A percentile compares a stretch with the other conserved stretches of the same genome.
Conservation (phyloP, 1,140 invertebrate species). For the Drosophila equinoxialis region DNA sequence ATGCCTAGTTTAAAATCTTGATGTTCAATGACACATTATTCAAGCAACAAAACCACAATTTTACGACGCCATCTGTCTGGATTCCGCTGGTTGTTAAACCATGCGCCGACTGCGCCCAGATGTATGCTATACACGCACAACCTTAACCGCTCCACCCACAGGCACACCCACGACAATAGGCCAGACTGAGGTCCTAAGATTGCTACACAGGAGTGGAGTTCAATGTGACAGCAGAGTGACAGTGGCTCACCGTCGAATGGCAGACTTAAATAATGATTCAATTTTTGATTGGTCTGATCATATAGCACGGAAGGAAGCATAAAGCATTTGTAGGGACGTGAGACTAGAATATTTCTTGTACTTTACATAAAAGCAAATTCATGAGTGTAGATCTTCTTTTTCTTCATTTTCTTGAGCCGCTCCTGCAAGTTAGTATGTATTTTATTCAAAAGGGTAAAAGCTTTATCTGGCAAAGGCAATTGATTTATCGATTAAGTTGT, state of each 20-base stretch:
- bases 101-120: constrained; percentile 34
- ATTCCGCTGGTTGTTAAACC: constrained; percentile 30
- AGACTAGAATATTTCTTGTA: no score
- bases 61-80: constrained; percentile 55
- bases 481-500: constrained; percentile 81
- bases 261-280: no score
- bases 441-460: constrained; percentile 66
- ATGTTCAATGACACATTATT: constrained; percentile 73
- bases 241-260: no score
- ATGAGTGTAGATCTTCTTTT: no score
- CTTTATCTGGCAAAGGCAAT: constrained; percentile 70
- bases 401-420: neutral
- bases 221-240: neutral
- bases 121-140: constrained; percentile 61
- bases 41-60: constrained; percentile 18
- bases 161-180: constrained; percentile 32
- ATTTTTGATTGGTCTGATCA: no score
- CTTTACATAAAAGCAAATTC: no score
- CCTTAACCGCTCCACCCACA: neutral
- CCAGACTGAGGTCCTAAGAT: constrained; percentile 18
- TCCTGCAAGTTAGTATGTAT: constrained; percentile 24
- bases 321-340: no score
- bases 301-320: no score
- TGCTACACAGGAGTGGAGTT: neutral
- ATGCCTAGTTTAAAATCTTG: constrained; percentile 63